Percentiles rank a stretch among this genome's conserved stretches.
Evolutionary conservation across 2,888 invertebrate genomes (phyloP).

Genomic region (Tigriopus californicus): DNA sequence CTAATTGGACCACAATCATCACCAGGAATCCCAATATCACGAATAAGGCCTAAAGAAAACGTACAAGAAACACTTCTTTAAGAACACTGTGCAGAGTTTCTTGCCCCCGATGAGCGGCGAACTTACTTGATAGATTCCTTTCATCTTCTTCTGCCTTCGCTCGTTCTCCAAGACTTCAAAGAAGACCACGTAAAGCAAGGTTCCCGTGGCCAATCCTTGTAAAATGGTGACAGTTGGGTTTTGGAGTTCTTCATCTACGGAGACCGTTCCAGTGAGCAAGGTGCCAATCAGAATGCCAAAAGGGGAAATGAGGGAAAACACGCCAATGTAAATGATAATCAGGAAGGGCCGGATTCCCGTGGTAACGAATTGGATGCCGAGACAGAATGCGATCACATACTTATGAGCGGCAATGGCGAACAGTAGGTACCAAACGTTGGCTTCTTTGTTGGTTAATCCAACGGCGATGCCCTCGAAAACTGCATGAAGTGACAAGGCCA

Average conservation of each 20-base stretch:
- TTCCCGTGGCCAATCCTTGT: conserved; percentile 77
- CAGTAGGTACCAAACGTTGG: conserved; percentile 60
- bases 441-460: conserved; percentile 47
- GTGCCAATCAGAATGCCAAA: conserved; percentile 46
- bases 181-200: conserved; percentile 85
- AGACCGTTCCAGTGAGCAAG: conserved; percentile 28
- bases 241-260: conserved; percentile 7
- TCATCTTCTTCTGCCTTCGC: neutral
- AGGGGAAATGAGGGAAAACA: conserved; percentile 46
- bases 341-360: conserved; percentile 31
- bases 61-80: neutral
- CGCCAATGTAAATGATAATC: conserved; percentile 37
- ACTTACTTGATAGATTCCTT: conserved; percentile 6
- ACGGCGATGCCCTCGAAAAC: conserved; percentile 68
- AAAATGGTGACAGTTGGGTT: conserved; percentile 21
- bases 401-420: conserved; percentile 68
- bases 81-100: neutral
- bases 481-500: conserved; percentile 67
- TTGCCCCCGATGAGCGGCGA: neutral
- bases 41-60: neutral
- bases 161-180: conserved; percentile 51
- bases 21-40: neutral
- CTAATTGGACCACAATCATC: neutral
- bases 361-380: conserved; percentile 60
- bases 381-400: conserved; percentile 67